phyloP scores from a whole-genome alignment of 2,888 invertebrate species.

The Harpagoxenus sublaevis region DNA sequence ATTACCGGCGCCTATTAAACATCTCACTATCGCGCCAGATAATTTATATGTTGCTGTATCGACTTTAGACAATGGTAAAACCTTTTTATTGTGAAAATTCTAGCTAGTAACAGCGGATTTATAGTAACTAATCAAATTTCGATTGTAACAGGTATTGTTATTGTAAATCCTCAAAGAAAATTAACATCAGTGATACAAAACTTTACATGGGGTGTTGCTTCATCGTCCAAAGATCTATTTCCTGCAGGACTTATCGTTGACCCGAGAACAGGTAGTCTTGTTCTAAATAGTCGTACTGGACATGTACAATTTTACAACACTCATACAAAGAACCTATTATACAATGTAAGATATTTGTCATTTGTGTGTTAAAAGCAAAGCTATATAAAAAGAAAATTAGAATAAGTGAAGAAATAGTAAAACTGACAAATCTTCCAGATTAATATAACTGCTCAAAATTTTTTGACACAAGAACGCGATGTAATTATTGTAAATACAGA shows the following conservation, averaged over 20 bases:
- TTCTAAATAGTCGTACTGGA: constrained; percentile 91
- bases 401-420: constrained; percentile 5
- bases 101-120: constrained; percentile 15
- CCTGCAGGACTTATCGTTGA: constrained; percentile 89
- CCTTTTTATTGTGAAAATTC: constrained; percentile 8
- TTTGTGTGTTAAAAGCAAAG: neutral
- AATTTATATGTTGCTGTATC: constrained; percentile 90
- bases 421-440: constrained; percentile 85
- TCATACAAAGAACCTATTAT: constrained; percentile 89
- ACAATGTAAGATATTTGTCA: constrained; percentile 88
- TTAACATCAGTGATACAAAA: constrained; percentile 90
- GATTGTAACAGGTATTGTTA: constrained; percentile 86
- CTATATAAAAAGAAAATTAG: neutral
- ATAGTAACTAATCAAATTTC: neutral
- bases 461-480: constrained; percentile 89
- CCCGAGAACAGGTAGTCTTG: constrained; percentile 89
- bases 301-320: constrained; percentile 92
- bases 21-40: constrained; percentile 89
- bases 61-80: constrained; percentile 90
- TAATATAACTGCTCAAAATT: constrained; percentile 91
- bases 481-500: constrained; percentile 89
- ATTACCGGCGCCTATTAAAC: constrained; percentile 90
- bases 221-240: constrained; percentile 86
- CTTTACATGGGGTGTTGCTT: constrained; percentile 88
- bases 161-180: constrained; percentile 87